Conservation (phyloP, 2,113 vertebrate species). For the Psilopogon haemacephalus region DNA sequence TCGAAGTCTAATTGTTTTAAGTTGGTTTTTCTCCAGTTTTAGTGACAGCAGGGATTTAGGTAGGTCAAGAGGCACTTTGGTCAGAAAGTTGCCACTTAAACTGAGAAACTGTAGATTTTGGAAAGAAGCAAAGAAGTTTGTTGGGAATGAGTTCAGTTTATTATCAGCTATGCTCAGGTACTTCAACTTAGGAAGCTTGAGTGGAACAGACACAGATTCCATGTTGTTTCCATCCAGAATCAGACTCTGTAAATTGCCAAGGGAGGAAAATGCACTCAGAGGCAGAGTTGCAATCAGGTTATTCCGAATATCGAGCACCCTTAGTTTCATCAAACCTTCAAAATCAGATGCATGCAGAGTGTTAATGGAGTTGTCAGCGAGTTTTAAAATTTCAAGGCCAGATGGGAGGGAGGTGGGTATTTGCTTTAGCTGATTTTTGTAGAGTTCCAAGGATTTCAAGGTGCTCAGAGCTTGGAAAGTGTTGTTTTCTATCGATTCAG, state of each 20-base stretch:
- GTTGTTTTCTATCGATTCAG: constrained; percentile 76
- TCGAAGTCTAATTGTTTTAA: constrained; percentile 69
- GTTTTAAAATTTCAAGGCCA: constrained; percentile 78
- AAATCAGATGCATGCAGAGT: constrained; percentile 73
- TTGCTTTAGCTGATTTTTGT: constrained; percentile 80
- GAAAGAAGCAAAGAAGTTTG: constrained; percentile 71
- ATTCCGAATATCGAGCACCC: constrained; percentile 78
- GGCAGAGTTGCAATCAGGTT: constrained; percentile 75
- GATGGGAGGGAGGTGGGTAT: constrained; percentile 75
- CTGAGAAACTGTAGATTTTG: constrained; percentile 76
- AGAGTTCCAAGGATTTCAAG: constrained; percentile 79
- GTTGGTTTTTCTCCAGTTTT: constrained; percentile 81
- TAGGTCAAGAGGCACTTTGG: constrained; percentile 74
- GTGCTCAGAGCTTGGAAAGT: constrained; percentile 75
- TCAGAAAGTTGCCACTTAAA: constrained; percentile 78
- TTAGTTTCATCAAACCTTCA: constrained; percentile 76
- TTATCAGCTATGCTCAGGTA: constrained; percentile 78
- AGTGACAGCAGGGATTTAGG: constrained; percentile 78
- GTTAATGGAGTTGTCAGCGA: constrained; percentile 79
- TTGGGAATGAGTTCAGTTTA: constrained; percentile 68
- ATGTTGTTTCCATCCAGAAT: constrained; percentile 78
- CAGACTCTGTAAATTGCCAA: constrained; percentile 75
- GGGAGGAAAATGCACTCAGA: constrained; percentile 56
- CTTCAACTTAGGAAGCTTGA: constrained; percentile 71
- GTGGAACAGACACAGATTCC: constrained; percentile 66